These are phyloP conservation scores for Clarias platycephalus DNA, from an alignment of 2,797 vertebrate genomes.

Conservation along the genomic window DNA sequence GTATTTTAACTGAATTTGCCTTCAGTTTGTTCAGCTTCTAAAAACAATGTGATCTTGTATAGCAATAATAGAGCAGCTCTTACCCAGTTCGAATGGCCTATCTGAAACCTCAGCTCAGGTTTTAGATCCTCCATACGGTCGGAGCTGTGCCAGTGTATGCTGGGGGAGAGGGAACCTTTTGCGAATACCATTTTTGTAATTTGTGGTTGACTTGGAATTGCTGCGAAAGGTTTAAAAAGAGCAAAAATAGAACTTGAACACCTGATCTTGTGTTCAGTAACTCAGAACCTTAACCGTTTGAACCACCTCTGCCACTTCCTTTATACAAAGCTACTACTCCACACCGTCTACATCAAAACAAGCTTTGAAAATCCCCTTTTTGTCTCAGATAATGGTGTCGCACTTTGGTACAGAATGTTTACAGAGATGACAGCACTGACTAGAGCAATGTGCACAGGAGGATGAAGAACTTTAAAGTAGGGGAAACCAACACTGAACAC, in stretches of 20 bases:
- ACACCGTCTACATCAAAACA: too few relatives aligned
- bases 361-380: too few relatives aligned
- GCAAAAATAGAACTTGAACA: background rate
- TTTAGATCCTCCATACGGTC: slow-evolving; percentile 57
- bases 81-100: slow-evolving; percentile 69
- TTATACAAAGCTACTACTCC: too few relatives aligned
- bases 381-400: too few relatives aligned
- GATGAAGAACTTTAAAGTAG: too few relatives aligned
- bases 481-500: too few relatives aligned
- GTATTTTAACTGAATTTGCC: background rate
- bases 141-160: slow-evolving; percentile 72
- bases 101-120: slow-evolving; percentile 70
- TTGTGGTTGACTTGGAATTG: slow-evolving; percentile 77
- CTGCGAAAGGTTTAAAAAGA: slow-evolving; percentile 62
- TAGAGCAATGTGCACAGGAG: too few relatives aligned
- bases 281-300: too few relatives aligned
- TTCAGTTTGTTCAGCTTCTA: background rate
- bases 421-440: too few relatives aligned
- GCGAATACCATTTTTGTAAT: slow-evolving; percentile 65
- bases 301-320: too few relatives aligned
- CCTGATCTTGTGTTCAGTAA: too few relatives aligned
- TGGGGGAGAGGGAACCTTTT: slow-evolving; percentile 61
- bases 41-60: background rate
- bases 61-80: slow-evolving; percentile 29
- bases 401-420: too few relatives aligned